Conservation (phyloP, 2,113 vertebrate species). For the Vidua chalybeata region DNA sequence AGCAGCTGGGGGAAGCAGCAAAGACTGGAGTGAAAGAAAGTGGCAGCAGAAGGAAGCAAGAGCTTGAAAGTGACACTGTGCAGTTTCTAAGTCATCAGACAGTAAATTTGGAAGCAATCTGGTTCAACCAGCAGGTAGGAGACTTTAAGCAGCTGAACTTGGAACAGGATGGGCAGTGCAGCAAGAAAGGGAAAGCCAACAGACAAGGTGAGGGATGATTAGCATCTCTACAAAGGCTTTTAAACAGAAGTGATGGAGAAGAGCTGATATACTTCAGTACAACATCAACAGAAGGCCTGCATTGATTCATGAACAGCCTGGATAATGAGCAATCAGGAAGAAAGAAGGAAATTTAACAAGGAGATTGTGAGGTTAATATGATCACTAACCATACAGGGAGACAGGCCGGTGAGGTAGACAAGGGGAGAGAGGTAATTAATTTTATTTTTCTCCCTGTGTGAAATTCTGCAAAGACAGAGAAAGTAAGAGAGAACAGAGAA, state of each 20-base stretch:
- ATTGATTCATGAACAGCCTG: not conserved
- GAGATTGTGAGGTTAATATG: not conserved
- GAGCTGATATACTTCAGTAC: not conserved
- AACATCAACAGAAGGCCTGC: not conserved
- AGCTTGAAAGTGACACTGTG: not conserved
- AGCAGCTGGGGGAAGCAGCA: not conserved
- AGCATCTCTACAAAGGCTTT: not conserved
- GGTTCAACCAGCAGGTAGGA: not conserved
- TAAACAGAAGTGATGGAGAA: not conserved
- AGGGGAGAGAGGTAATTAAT: not conserved
- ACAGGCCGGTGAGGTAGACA: not conserved
- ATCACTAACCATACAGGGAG: not conserved
- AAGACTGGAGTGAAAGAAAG: not conserved
- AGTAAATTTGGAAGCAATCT: not conserved
- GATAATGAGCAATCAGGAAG: slow-evolving; percentile 23
- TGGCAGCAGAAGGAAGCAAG: not conserved
- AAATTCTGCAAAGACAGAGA: not conserved
- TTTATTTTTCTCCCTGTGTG: not conserved
- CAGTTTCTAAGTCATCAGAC: not conserved
- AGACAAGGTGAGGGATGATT: not conserved
- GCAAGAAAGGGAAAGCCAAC: not conserved
- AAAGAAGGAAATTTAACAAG: slow-evolving; percentile 27
- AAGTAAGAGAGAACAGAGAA: not conserved
- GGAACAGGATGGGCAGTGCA: not conserved
- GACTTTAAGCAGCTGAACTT: not conserved